Evolutionary conservation across 2,797 vertebrate species (phyloP).

Genomic region (Diglossa cyanea): DNA sequence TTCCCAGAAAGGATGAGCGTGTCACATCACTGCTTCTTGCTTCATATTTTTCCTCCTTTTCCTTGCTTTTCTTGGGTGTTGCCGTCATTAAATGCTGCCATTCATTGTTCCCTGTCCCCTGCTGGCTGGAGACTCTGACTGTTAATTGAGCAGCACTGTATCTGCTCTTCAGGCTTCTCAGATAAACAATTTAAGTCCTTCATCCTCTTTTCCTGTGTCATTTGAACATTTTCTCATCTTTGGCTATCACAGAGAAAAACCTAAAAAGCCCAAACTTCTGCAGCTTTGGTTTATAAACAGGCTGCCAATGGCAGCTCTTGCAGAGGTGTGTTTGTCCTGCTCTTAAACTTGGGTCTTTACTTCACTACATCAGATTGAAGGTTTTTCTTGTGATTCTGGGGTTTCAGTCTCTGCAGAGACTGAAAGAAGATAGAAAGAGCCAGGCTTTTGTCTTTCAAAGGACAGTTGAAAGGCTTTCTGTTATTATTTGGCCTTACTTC

Average conservation of each 20-base stretch:
- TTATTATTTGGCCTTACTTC: slow-evolving; percentile 9
- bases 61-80: neutral
- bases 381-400: neutral
- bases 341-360: neutral
- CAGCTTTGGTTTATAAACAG: neutral
- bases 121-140: neutral
- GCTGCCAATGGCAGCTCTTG: neutral
- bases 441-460: slow-evolving; percentile 1
- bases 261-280: neutral
- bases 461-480: neutral
- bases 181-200: neutral
- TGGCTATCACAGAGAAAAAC: neutral
- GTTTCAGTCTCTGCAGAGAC: neutral
- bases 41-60: neutral
- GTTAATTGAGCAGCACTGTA: neutral
- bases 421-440: neutral
- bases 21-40: neutral
- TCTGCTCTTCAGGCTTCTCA: neutral
- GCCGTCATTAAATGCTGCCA: neutral
- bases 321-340: neutral
- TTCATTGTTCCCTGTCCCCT: neutral
- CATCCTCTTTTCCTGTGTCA: neutral
- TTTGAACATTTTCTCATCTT: neutral
- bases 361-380: neutral
- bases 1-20: neutral